A percentile compares a stretch with the other conserved stretches of the same genome.
Conservation (phyloP, 2,888 invertebrate species). For the Caenorhabditis virilis region DNA sequence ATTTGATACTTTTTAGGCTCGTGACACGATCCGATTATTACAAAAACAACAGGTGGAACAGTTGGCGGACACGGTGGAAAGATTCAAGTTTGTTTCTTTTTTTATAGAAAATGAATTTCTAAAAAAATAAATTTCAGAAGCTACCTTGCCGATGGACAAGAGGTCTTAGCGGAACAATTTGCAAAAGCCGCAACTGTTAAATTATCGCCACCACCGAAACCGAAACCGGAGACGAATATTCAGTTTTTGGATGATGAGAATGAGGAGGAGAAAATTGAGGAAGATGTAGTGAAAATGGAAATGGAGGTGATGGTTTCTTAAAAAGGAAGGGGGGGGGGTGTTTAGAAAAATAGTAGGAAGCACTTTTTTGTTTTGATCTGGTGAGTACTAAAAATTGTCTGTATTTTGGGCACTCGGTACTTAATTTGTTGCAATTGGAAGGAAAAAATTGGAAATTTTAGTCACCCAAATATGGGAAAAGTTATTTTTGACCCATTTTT, state of each 20-base stretch:
- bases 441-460: too few species aligned
- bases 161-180: constrained; percentile 31
- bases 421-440: too few species aligned
- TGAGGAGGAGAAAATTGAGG: constrained; percentile 1
- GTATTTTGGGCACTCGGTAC: too few species aligned
- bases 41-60: constrained; percentile 47
- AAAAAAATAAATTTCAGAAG: constrained; percentile 2
- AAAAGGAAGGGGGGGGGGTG: too few species aligned
- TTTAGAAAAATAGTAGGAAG: too few species aligned
- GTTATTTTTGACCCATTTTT: too few species aligned
- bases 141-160: constrained; percentile 24
- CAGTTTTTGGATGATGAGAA: neutral
- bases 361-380: too few species aligned
- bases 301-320: too few species aligned
- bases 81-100: constrained; percentile 33
- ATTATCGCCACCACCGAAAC: constrained; percentile 28
- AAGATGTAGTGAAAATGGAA: neutral
- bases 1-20: too few species aligned
- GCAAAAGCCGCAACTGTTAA: constrained; percentile 1
- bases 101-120: neutral
- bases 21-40: constrained; percentile 46
- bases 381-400: too few species aligned
- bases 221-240: constrained; percentile 6
- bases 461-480: too few species aligned
- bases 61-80: constrained; percentile 20